Conservation (phyloP, 2,797 vertebrate species). For the Galaxias olidus region DNA sequence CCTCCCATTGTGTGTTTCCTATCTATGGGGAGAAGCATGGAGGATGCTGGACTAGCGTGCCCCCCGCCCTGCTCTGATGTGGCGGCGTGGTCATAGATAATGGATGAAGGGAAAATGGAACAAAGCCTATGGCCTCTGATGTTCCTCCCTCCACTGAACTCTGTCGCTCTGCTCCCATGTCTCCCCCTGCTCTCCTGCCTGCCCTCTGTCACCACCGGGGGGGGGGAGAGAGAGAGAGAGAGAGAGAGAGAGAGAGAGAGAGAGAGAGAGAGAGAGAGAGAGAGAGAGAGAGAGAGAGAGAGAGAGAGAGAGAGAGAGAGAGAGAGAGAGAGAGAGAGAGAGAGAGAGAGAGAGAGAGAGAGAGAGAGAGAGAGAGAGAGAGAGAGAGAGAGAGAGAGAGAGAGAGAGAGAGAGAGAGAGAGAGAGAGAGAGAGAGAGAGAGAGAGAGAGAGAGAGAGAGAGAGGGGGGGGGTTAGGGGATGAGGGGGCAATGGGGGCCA, state of each 20-base stretch:
- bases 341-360: neutral
- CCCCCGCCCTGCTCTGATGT: conserved; percentile 7
- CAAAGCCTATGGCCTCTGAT: conserved; percentile 27
- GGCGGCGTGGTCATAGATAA: conserved; percentile 27
- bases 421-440: conserved; percentile 13
- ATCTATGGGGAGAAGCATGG: conserved; percentile 10
- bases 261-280: neutral
- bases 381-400: neutral
- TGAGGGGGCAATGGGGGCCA: conserved; percentile 2
- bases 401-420: neutral
- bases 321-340: neutral
- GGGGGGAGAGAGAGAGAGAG: neutral
- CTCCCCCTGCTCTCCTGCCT: neutral
- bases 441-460: neutral
- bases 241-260: neutral
- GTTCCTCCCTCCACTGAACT: conserved; percentile 18
- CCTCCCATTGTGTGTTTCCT: neutral
- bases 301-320: neutral
- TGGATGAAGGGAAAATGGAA: conserved; percentile 29
- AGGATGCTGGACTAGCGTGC: conserved; percentile 31
- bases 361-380: neutral
- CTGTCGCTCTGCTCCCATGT: conserved; percentile 3
- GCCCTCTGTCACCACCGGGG: conserved; percentile 1
- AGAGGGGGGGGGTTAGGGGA: neutral
- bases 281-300: conserved; percentile 1